Evolutionary conservation across 2,888 invertebrate genomes (phyloP).

Genomic region (Chironomus tentans): DNA sequence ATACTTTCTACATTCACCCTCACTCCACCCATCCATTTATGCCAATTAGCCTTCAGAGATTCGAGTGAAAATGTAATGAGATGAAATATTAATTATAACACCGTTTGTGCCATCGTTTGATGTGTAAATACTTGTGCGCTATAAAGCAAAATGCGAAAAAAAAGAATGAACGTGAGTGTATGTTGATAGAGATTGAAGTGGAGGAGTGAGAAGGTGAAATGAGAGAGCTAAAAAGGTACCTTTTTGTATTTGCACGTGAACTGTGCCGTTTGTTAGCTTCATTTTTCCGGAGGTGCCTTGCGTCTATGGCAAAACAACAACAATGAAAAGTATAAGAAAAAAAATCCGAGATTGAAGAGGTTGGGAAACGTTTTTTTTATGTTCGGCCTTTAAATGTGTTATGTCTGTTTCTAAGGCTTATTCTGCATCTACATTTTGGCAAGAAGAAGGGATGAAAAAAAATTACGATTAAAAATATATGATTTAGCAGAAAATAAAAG

Average conservation of each 20-base stretch:
- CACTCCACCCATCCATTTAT: no score
- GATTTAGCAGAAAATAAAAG: constrained; percentile 7
- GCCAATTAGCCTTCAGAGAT: constrained; percentile 10
- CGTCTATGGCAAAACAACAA: no score
- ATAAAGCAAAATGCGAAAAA: not conserved
- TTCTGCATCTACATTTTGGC: no score
- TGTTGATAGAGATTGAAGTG: no score
- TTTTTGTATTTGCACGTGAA: not conserved
- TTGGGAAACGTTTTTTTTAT: no score
- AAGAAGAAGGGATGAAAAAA: no score
- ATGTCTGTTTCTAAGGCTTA: no score
- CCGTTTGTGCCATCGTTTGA: constrained; percentile 15
- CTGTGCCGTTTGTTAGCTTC: not conserved
- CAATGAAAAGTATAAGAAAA: no score
- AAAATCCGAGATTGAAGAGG: no score
- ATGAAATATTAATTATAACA: constrained; percentile 24
- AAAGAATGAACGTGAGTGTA: not conserved
- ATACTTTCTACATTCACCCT: not conserved
- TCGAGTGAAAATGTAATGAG: constrained; percentile 16
- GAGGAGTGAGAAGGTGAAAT: not conserved
- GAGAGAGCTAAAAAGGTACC: not conserved
- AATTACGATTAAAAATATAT: constrained; percentile 19
- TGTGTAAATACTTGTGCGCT: constrained; percentile 16
- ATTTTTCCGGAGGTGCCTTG: no score
- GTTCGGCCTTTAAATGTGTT: no score